Conservation (phyloP, 1,140 invertebrate genomes). For the Argopecten irradians region DNA sequence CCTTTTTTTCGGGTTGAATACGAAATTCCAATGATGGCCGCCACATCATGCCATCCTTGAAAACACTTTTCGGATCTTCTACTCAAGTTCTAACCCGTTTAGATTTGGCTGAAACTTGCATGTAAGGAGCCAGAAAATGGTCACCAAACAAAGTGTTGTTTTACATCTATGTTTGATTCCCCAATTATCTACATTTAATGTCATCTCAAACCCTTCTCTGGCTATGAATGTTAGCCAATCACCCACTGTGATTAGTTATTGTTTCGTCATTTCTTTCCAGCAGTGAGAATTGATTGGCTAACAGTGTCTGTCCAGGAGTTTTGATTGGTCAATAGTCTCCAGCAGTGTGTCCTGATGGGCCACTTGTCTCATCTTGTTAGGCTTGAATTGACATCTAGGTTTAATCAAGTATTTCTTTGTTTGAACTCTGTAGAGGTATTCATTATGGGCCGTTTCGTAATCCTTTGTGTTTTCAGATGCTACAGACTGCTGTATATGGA, state of each 20-base stretch:
- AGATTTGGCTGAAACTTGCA: too few species aligned
- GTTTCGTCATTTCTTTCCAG: neutral
- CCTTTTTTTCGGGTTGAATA: too few species aligned
- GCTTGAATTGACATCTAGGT: neutral
- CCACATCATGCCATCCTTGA: too few species aligned
- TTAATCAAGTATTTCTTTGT: neutral
- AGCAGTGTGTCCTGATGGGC: neutral
- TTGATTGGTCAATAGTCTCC: neutral
- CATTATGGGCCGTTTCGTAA: neutral
- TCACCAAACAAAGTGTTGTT: too few species aligned
- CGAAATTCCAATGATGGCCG: too few species aligned
- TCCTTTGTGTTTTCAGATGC: neutral
- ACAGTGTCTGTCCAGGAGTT: neutral
- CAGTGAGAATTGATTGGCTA: neutral
- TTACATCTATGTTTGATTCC: too few species aligned
- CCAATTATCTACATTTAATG: neutral
- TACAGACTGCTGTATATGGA: neutral
- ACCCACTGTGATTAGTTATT: neutral
- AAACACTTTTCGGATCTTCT: too few species aligned
- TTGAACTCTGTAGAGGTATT: neutral
- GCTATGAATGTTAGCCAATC: neutral
- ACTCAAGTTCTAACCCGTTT: too few species aligned
- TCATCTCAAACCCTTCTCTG: neutral
- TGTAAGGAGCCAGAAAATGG: too few species aligned
- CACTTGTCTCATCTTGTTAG: neutral